Percentiles rank a stretch among this genome's conserved stretches.
These are phyloP conservation scores for Priapulus caudatus DNA, from an alignment of 2,888 invertebrate species.

Conservation along the genomic window DNA sequence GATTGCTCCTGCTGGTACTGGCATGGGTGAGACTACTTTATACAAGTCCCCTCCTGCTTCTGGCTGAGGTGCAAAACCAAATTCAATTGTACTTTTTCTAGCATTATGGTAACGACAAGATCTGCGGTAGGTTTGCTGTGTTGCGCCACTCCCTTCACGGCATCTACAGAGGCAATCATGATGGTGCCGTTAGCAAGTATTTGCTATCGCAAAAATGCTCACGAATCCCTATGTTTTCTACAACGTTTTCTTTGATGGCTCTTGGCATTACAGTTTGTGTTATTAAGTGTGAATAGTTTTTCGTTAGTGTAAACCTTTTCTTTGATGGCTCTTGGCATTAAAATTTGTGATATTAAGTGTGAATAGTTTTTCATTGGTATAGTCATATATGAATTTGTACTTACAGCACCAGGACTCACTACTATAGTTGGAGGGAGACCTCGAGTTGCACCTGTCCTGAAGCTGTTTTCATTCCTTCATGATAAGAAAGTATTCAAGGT, in stretches of 20 bases:
- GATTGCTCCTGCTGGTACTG: conserved; percentile 44
- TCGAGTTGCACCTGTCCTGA: conserved; percentile 41
- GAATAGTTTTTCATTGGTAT: too few relatives aligned
- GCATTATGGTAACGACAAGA: background rate
- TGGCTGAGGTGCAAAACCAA: too few relatives aligned
- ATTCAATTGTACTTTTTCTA: too few relatives aligned
- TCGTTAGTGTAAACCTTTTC: conserved; percentile 6
- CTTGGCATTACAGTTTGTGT: too few relatives aligned
- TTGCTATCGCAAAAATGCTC: too few relatives aligned
- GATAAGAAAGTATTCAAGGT: conserved; percentile 36
- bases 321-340: background rate
- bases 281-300: too few relatives aligned
- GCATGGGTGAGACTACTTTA: conserved; percentile 37
- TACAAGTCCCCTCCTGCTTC: too few relatives aligned
- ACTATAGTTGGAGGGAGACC: conserved; percentile 42
- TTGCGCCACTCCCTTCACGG: background rate
- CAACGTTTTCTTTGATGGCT: conserved; percentile 7
- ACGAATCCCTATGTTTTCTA: too few relatives aligned
- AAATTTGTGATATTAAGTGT: too few relatives aligned
- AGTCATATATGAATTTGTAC: too few relatives aligned
- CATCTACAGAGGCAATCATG: too few relatives aligned
- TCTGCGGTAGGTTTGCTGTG: background rate
- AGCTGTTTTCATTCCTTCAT: conserved; percentile 40
- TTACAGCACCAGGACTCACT: conserved; percentile 43
- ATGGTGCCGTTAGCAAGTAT: too few relatives aligned